A percentile compares a stretch with the other conserved stretches of the same genome.
These are phyloP conservation scores for Perca schrenkii DNA, from an alignment of 2,113 vertebrate species.

Conservation along the genomic window DNA sequence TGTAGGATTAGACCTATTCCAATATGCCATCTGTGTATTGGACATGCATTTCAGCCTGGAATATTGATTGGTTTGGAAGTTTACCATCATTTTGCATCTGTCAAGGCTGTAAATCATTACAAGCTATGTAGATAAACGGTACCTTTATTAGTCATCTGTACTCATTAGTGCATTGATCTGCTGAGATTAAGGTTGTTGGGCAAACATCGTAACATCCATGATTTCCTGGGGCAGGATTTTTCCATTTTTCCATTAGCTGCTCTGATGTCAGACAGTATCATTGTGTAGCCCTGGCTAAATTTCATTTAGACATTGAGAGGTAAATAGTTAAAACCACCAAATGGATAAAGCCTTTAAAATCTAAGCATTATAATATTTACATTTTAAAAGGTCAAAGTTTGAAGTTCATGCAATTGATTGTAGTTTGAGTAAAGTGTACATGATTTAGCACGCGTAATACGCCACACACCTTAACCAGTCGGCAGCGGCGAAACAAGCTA, in stretches of 20 bases:
- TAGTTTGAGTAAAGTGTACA: too few species aligned
- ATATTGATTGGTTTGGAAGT: slow-evolving; percentile 41
- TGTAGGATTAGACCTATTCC: background rate
- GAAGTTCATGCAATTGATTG: too few species aligned
- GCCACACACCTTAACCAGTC: too few species aligned
- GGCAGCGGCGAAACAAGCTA: too few species aligned
- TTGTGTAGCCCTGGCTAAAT: background rate
- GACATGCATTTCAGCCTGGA: slow-evolving; percentile 40
- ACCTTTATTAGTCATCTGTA: slow-evolving; percentile 33
- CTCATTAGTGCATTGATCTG: slow-evolving; percentile 48
- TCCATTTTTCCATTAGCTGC: slow-evolving; percentile 17
- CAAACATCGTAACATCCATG: slow-evolving; percentile 28
- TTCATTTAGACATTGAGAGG: too few species aligned
- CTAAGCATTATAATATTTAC: too few species aligned
- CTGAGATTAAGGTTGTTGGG: slow-evolving; percentile 36
- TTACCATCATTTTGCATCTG: slow-evolving; percentile 40
- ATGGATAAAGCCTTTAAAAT: too few species aligned
- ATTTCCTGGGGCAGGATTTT: slow-evolving; percentile 29
- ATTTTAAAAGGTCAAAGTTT: too few species aligned
- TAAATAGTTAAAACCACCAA: too few species aligned
- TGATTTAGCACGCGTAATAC: too few species aligned
- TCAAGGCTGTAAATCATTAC: slow-evolving; percentile 9
- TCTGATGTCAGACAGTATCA: slow-evolving; percentile 6
- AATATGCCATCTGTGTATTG: background rate
- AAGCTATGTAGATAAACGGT: background rate